Evolutionary conservation across 2,797 vertebrate genomes (phyloP).

Genomic region (Spea hammondii): DNA sequence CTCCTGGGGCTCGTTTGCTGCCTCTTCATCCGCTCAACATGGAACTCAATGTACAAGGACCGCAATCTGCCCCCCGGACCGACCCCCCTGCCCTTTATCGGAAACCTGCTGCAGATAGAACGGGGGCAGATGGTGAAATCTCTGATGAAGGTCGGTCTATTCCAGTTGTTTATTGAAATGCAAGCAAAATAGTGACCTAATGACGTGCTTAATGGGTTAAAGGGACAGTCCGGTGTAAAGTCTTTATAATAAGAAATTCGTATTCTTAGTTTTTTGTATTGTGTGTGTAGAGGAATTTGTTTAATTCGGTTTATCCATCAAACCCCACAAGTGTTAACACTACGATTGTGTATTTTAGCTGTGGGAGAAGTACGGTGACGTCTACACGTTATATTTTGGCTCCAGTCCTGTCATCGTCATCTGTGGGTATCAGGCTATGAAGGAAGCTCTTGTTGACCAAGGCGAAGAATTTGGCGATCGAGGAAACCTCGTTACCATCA

Average conservation of each 20-base stretch:
- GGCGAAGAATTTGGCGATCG: conserved; percentile 25
- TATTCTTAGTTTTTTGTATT: too few species aligned
- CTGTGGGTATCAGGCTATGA: conserved; percentile 8
- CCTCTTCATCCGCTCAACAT: background rate
- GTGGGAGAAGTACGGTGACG: background rate
- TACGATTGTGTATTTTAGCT: conserved; percentile 7
- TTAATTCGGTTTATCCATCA: too few species aligned
- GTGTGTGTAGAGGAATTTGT: too few species aligned
- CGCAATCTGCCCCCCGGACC: conserved; percentile 25
- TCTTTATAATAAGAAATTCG: too few species aligned
- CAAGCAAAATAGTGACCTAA: too few species aligned
- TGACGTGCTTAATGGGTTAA: too few species aligned
- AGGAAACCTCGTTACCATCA: background rate
- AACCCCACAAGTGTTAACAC: too few species aligned
- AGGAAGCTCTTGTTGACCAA: conserved; percentile 23
- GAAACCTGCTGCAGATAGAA: background rate
- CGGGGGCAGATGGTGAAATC: background rate
- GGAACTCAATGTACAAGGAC: background rate
- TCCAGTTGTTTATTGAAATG: background rate
- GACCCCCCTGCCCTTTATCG: conserved; percentile 10
- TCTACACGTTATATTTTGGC: too few species aligned
- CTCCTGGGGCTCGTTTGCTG: background rate
- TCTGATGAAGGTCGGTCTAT: conserved; percentile 6
- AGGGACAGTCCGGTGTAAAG: too few species aligned
- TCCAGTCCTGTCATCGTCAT: too few species aligned